phyloP scores from a whole-genome alignment of 2,113 vertebrate genomes.

The Phasianus colchicus region DNA sequence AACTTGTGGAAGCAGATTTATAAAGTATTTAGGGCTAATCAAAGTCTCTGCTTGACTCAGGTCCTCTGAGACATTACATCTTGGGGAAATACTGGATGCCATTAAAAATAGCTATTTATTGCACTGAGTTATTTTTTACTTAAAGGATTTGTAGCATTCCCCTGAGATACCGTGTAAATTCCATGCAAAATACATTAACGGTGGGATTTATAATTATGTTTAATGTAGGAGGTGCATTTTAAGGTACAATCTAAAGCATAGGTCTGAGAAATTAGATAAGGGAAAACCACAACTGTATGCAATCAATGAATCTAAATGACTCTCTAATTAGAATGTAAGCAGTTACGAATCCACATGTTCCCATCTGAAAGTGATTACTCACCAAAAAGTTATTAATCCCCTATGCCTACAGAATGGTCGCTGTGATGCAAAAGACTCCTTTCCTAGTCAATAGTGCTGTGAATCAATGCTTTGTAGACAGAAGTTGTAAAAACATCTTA shows the following conservation, averaged over 20 bases:
- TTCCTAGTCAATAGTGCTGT: not conserved
- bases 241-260: not conserved
- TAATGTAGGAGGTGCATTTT: not conserved
- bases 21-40: slow-evolving; percentile 8
- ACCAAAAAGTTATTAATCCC: slow-evolving; percentile 29
- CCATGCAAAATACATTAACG: not conserved
- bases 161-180: slow-evolving; percentile 31
- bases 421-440: not conserved
- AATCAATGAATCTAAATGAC: slow-evolving; percentile 17
- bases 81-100: slow-evolving; percentile 3
- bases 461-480: not conserved
- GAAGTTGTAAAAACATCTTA: not conserved
- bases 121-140: slow-evolving; percentile 15
- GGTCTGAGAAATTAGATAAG: slow-evolving; percentile 25
- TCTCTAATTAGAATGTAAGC: slow-evolving; percentile 38
- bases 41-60: not conserved
- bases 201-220: slow-evolving; percentile 17
- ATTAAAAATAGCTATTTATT: slow-evolving; percentile 48
- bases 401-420: not conserved
- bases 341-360: not conserved
- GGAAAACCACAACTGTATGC: not conserved
- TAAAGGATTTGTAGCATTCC: not conserved
- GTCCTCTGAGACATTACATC: not conserved
- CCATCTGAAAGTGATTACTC: slow-evolving; percentile 14
- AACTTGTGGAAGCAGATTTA: slow-evolving; percentile 26